Evolutionary conservation across 2,888 invertebrate species (phyloP), one percentile per base, ranked within the genome.

Genomic region (Hyposoter dolosus): DNA sequence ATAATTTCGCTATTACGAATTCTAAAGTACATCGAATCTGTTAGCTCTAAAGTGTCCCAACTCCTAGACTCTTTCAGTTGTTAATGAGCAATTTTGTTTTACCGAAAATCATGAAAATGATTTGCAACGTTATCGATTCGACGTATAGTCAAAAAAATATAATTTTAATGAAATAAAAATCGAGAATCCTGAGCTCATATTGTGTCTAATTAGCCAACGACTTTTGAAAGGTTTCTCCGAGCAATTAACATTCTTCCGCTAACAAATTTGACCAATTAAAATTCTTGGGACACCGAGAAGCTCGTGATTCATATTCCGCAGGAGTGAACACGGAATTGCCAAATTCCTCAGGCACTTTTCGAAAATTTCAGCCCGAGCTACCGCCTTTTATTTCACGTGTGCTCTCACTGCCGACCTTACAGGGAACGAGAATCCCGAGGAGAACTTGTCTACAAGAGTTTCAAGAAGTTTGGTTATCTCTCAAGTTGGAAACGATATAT

Each of bases 381-480:
- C 9, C 35, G 17, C 17, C 56, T 19, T 43, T 43, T 17, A 19
- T 23, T 35, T 77, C 35, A 40, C 56, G 65, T 47, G 43, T 63
- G 68, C 75, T 63, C 84, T 23, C 47, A 35, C 69, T 53, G 50
- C 74, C 75, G 32, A 66, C 43, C 43, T 79, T 66, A 17, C 50
- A 23, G 23, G 53, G 28, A 45, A 35, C 32, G 17, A 45, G 77
- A 86, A 45, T 80, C 81, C 72, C 50, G 43, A 72, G 45, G 10
- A 66, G 76, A 86, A 71, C 76, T 83, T 23, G 76, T 71, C 72
- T 28, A 35, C 71, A 66, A 69, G 69, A 86, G 80, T 83, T 81
- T 60, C 23, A 68, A 72, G 68, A 80, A 68, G 72, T 75, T 82
- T 60, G 19, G 56, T 23, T 43, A 43, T 76, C 72, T 72, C 60